A percentile compares a stretch with the other conserved stretches of the same genome.
phyloP scores from a whole-genome alignment of 2,797 vertebrate genomes.

The Psittacula echo region DNA sequence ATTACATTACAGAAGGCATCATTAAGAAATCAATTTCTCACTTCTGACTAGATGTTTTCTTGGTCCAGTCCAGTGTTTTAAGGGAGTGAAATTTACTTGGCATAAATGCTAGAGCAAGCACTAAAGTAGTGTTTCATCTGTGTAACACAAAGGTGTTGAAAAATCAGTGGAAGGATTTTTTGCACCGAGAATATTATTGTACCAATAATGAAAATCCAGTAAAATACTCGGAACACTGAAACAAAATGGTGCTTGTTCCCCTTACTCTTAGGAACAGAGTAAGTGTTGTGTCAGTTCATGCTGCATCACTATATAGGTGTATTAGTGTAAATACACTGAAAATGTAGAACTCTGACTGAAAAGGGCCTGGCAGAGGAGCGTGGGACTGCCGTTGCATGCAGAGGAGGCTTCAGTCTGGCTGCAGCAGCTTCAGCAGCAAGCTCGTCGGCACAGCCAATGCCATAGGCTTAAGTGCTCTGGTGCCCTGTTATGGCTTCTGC shows the following conservation, averaged over 20 bases:
- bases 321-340: background rate
- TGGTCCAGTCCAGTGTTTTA: background rate
- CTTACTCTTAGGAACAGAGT: background rate
- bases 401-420: fast-evolving
- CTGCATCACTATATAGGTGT: background rate
- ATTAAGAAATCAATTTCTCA: background rate
- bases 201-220: background rate
- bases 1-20: background rate
- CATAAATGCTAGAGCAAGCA: background rate
- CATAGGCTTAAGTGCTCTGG: background rate
- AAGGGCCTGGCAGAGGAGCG: background rate
- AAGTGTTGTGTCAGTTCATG: fast-evolving
- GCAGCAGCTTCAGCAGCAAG: background rate
- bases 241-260: background rate
- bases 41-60: background rate
- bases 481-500: background rate
- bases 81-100: background rate
- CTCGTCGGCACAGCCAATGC: fast-evolving
- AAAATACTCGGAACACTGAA: background rate
- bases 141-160: background rate
- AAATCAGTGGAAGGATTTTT: background rate
- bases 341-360: background rate
- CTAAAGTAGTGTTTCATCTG: background rate
- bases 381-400: fast-evolving
- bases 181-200: background rate